A percentile compares a stretch with the other conserved stretches of the same genome.
phyloP scores from a whole-genome alignment of 2,888 invertebrate genomes.

The Folsomia candida region DNA sequence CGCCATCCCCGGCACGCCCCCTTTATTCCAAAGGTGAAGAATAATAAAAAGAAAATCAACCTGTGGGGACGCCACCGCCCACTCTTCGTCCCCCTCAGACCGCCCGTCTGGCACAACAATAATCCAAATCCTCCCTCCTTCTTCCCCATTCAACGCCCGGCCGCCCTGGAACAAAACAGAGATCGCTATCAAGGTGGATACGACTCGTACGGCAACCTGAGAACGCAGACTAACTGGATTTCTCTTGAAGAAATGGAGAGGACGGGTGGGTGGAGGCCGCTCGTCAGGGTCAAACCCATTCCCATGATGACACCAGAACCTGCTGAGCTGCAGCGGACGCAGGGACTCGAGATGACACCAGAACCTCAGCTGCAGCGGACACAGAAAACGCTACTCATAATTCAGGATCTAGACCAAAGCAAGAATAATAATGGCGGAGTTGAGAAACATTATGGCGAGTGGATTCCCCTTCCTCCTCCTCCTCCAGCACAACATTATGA shows the following conservation, averaged over 20 bases:
- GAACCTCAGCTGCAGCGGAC: not conserved
- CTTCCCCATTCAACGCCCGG: too few species aligned
- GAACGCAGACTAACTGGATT: not conserved
- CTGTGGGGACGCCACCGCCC: too few species aligned
- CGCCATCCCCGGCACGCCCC: slow-evolving; percentile 49
- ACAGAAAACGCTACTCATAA: not conserved
- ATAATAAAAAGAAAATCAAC: too few species aligned
- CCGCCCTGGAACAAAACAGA: too few species aligned
- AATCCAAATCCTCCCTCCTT: too few species aligned
- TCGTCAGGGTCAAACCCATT: not conserved
- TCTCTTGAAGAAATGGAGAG: not conserved
- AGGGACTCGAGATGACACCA: not conserved
- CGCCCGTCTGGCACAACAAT: not conserved
- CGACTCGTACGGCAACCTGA: not conserved
- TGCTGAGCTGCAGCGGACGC: not conserved
- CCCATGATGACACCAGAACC: not conserved
- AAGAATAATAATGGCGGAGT: not conserved
- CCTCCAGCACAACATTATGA: too few species aligned
- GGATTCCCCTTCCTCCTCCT: too few species aligned
- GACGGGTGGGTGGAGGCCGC: not conserved
- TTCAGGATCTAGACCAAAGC: too few species aligned
- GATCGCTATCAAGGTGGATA: not conserved
- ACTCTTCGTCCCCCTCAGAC: too few species aligned
- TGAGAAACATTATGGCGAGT: not conserved
- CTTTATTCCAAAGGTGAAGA: slow-evolving; percentile 32